These are phyloP conservation scores for Slavum lentiscoides DNA, from an alignment of 2,888 invertebrate species.

Conservation along the genomic window DNA sequence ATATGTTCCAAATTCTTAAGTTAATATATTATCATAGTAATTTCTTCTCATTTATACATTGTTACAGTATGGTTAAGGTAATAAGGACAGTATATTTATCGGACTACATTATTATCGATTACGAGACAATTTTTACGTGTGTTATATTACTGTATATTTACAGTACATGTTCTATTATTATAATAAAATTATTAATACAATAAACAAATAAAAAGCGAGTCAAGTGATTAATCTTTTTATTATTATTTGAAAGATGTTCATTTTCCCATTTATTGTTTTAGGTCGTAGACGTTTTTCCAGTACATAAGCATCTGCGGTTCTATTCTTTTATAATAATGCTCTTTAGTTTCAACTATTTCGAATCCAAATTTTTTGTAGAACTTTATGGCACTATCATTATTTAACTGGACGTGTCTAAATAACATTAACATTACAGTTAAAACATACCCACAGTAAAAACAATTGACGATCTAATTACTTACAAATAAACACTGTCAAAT, in stretches of 20 bases:
- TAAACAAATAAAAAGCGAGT: slow-evolving; percentile 45
- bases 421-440: background rate
- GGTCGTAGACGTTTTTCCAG: slow-evolving; percentile 83
- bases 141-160: slow-evolving; percentile 48
- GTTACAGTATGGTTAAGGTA: background rate
- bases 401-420: slow-evolving; percentile 92
- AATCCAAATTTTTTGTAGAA: slow-evolving; percentile 99
- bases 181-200: slow-evolving; percentile 48
- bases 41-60: background rate
- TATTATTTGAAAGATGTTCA: slow-evolving; percentile 46
- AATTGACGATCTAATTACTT: slow-evolving; percentile 64
- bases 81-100: background rate
- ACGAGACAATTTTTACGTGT: slow-evolving; percentile 9
- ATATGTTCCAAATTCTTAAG: slow-evolving; percentile 20
- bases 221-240: slow-evolving; percentile 38
- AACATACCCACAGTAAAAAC: slow-evolving; percentile 1
- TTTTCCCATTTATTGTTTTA: slow-evolving; percentile 52
- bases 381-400: slow-evolving; percentile 96
- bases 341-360: slow-evolving; percentile 95
- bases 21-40: background rate
- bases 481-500: slow-evolving; percentile 97
- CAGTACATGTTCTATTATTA: slow-evolving; percentile 46
- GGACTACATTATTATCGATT: slow-evolving; percentile 13
- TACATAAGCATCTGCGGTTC: slow-evolving; percentile 98
- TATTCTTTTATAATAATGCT: slow-evolving; percentile 98